Base-by-base conservation (phyloP, 2,888 invertebrate genomes). In the Philonicus albiceps region DNA sequence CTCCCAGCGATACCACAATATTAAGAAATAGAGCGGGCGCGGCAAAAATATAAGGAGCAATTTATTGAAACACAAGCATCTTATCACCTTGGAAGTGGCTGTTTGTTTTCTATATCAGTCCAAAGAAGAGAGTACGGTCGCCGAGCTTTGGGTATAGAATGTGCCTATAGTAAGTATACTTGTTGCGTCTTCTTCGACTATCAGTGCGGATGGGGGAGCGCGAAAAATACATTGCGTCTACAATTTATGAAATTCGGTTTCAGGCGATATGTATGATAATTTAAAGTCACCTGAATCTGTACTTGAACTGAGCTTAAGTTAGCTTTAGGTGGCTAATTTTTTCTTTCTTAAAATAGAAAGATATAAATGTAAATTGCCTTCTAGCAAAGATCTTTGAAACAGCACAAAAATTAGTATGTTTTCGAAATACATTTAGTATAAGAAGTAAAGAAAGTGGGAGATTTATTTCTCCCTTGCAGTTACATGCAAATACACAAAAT, bases 31-130 rank as follows among this genome's bases (percentile, higher is more conserved):
- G 55, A 37, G 34, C 30, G 34, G 76, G 55, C 34, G 55, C 53
- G 37, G 55, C 76, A 40, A 75, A 40, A 75, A 22, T 64, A 55
- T 34, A 64, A 78, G 40, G 76, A 78, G 76, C 37, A 76, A 78
- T 34, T 53, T 76, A 86, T 86, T 55, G 64, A 86, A 86, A 64
- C 78, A 86, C 76, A 86, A 81, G 86, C 73, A 86, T 80, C 86
- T 86, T 86, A 86, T 86, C 86, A 86, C 86, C 86, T 86, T 86
- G 81, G 73, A 30, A 80, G 43, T 80, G 31, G 64, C 81, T 86
- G 74, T 81, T 86, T 86, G 34, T 86, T 86, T 81, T 86, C 81
- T 80, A 78, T 86, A 86, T 86, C 86, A 86, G 86, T 64, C 40
- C 19, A 13, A 78, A 76, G 53, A 34, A 85, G 55, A 83, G 83